phyloP scores from a whole-genome alignment of 2,888 invertebrate genomes.

The Mythimna vitellina region DNA sequence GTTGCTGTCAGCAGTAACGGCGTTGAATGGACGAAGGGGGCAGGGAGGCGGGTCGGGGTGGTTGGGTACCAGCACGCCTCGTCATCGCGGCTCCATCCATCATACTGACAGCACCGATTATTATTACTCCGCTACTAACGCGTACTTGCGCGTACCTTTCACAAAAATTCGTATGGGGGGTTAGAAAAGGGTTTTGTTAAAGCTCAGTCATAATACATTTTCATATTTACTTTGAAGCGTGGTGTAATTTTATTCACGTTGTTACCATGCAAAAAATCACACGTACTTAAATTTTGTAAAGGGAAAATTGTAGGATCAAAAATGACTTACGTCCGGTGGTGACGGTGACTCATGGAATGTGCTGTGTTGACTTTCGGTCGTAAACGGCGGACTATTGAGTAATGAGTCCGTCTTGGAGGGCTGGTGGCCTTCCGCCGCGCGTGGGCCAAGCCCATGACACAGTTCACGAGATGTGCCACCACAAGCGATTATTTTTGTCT shows the following conservation, averaged over 20 bases:
- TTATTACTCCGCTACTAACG: conserved; percentile 78
- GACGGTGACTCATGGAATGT: conserved; percentile 62
- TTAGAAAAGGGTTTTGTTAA: conserved; percentile 69
- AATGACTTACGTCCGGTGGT: conserved; percentile 41
- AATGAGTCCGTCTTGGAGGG: conserved; percentile 78
- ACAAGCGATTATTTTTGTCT: conserved; percentile 84
- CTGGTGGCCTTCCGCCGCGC: conserved; percentile 85
- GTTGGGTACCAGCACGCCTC: conserved; percentile 75
- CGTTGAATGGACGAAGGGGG: conserved; percentile 67
- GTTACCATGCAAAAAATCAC: conserved; percentile 25
- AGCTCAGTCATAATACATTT: conserved; percentile 67
- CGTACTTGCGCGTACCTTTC: conserved; percentile 76
- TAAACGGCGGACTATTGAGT: conserved; percentile 77
- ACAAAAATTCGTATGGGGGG: conserved; percentile 73
- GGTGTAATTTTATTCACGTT: conserved; percentile 38
- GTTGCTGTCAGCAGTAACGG: conserved; percentile 66
- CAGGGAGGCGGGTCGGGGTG: conserved; percentile 55
- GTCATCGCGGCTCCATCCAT: conserved; percentile 85
- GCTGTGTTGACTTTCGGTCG: conserved; percentile 66
- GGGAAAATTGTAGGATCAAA: conserved; percentile 16
- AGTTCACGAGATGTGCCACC: conserved; percentile 83
- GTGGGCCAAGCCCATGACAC: conserved; percentile 90
- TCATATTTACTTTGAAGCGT: conserved; percentile 41
- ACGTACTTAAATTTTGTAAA: conserved; percentile 6
- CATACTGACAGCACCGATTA: conserved; percentile 85